A percentile compares a stretch with the other conserved stretches of the same genome.
Conservation (phyloP, 2,797 vertebrate genomes). For the Anabacerthia variegaticeps region DNA sequence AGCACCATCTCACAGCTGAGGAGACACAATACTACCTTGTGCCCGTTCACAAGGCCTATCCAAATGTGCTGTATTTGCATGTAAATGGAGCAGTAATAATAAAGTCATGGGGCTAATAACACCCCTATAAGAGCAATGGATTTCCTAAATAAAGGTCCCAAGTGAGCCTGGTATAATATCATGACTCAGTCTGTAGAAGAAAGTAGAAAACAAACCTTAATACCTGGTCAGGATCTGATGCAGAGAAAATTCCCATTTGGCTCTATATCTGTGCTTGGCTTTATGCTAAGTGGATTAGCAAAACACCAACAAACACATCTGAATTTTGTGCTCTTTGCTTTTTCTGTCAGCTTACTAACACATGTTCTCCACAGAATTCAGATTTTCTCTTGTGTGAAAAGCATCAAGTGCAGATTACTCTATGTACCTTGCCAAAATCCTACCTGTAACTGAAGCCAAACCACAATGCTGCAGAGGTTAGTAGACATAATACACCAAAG, state of each 20-base stretch:
- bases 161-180: neutral
- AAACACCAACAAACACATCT: constrained; percentile 42
- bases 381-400: constrained; percentile 37
- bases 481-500: neutral
- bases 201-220: constrained; percentile 24
- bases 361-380: constrained; percentile 34
- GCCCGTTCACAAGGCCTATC: neutral
- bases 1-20: neutral
- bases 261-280: constrained; percentile 19
- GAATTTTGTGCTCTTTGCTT: constrained; percentile 60
- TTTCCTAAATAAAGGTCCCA: neutral
- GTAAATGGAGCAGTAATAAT: neutral
- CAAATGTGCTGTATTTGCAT: neutral
- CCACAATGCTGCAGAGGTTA: neutral
- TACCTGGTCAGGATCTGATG: constrained; percentile 32
- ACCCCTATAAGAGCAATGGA: neutral
- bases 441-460: constrained; percentile 23
- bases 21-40: neutral
- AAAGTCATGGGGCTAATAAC: neutral
- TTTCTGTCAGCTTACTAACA: constrained; percentile 45
- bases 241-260: constrained; percentile 42
- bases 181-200: neutral
- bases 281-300: constrained; percentile 58
- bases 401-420: neutral
- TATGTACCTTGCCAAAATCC: constrained; percentile 5